Conservation (phyloP, 2,113 vertebrate species). For the Neolamprologus modestus region DNA sequence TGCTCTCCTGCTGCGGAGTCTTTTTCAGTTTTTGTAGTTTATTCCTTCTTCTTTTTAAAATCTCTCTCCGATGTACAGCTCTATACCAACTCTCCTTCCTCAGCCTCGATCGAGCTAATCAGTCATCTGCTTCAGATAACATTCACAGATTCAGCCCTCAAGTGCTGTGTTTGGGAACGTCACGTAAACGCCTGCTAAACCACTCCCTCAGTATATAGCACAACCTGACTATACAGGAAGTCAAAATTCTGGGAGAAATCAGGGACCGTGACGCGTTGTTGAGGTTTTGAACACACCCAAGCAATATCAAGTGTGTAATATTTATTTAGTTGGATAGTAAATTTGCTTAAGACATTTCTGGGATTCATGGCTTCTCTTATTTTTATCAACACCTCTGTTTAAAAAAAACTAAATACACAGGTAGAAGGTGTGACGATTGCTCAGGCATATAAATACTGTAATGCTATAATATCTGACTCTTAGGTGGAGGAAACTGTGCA, state of each 20-base stretch:
- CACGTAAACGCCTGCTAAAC: conserved; percentile 53
- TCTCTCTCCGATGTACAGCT: conserved; percentile 80
- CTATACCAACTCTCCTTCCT: conserved; percentile 84
- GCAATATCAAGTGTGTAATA: background rate
- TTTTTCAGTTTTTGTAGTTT: background rate
- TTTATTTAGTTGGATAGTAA: background rate
- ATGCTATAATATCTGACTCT: background rate
- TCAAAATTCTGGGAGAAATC: background rate
- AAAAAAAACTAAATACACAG: background rate
- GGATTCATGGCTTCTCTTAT: background rate
- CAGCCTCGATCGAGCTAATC: background rate
- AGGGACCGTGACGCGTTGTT: background rate
- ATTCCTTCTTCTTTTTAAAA: background rate
- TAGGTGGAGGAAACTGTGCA: conserved; percentile 96
- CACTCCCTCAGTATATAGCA: background rate
- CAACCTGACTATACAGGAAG: background rate
- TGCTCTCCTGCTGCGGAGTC: background rate
- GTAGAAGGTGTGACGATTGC: background rate
- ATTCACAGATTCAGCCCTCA: background rate
- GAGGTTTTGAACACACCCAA: background rate
- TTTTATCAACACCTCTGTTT: background rate
- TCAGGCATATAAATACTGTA: background rate
- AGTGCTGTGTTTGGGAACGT: conserved; percentile 61
- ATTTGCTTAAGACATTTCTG: conserved; percentile 1
- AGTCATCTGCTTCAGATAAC: background rate